Evolutionary conservation across 2,797 vertebrate species (phyloP).

Genomic region (Cygnus olor): DNA sequence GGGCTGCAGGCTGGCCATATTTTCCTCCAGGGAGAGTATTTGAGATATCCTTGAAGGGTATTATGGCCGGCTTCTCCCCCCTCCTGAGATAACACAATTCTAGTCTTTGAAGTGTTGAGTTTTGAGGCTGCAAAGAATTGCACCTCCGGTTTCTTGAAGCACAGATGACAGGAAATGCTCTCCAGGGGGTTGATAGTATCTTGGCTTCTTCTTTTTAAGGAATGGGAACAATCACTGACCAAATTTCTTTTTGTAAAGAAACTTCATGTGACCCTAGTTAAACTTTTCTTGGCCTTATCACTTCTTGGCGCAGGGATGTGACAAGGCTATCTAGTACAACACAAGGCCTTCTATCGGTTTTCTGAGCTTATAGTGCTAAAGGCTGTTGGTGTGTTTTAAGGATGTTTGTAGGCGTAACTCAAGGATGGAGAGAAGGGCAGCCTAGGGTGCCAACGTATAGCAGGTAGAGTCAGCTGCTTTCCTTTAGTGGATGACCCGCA

Average conservation of each 20-base stretch:
- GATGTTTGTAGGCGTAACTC: not conserved
- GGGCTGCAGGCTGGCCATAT: not conserved
- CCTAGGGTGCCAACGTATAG: not conserved
- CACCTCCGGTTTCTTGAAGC: not conserved
- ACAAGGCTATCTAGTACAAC: not conserved
- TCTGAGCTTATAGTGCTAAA: not conserved
- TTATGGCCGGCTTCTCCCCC: not conserved
- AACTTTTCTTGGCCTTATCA: not conserved
- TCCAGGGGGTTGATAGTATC: not conserved
- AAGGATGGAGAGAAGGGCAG: not conserved
- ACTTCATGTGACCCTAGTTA: not conserved
- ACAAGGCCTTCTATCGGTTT: not conserved
- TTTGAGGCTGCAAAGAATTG: not conserved
- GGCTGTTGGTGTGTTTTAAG: not conserved
- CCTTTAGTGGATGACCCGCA: not conserved
- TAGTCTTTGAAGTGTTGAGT: not conserved
- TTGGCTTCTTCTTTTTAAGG: not conserved
- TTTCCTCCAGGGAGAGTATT: not conserved
- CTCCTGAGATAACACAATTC: not conserved
- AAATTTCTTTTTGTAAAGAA: conserved; percentile 8
- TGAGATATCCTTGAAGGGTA: not conserved
- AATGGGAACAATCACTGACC: not conserved
- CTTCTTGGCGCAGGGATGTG: not conserved
- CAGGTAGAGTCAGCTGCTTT: not conserved
- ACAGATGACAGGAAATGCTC: not conserved